Evolutionary conservation across 1,140 invertebrate genomes (phyloP).

Genomic region (Pollicipes pollicipes): DNA sequence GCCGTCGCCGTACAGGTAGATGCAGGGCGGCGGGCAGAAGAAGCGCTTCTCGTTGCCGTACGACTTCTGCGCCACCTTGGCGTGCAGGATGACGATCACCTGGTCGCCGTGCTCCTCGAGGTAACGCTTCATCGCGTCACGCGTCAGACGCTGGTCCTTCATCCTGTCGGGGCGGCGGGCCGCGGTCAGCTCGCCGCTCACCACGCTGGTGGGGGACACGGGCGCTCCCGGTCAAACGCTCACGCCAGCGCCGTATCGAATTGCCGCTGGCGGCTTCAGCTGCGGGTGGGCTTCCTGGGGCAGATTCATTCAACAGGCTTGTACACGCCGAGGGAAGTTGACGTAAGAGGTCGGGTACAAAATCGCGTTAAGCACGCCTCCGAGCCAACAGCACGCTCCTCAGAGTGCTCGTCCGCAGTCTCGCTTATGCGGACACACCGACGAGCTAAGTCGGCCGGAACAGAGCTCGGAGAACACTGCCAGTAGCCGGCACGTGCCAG

Average conservation of each 20-base stretch:
- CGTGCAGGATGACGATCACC: conserved; percentile 92
- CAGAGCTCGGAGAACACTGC: too few relatives aligned
- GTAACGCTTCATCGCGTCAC: conserved; percentile 92
- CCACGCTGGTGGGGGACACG: too few relatives aligned
- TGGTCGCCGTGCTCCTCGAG: conserved; percentile 84
- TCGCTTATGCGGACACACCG: too few relatives aligned
- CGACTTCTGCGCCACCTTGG: conserved; percentile 97
- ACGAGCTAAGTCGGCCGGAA: too few relatives aligned
- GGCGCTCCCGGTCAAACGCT: neutral
- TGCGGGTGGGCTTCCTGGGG: neutral
- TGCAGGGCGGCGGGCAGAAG: conserved; percentile 98
- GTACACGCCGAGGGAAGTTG: neutral
- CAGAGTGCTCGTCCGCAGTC: too few relatives aligned
- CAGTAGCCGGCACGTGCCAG: too few relatives aligned
- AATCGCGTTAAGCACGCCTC: too few relatives aligned
- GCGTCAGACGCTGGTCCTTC: conserved; percentile 66
- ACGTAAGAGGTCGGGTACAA: neutral
- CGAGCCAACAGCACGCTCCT: too few relatives aligned
- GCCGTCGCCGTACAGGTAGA: conserved; percentile 92
- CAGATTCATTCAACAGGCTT: conserved; percentile 4
- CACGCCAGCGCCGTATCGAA: neutral
- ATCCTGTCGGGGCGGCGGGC: conserved; percentile 33
- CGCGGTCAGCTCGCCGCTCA: conserved; percentile 38
- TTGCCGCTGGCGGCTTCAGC: conserved; percentile 2
- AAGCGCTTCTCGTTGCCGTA: conserved; percentile 99